Evolutionary conservation across 92 coral and sea anemone species (phyloP).

Genomic region (Anthopleura xanthogrammica): DNA sequence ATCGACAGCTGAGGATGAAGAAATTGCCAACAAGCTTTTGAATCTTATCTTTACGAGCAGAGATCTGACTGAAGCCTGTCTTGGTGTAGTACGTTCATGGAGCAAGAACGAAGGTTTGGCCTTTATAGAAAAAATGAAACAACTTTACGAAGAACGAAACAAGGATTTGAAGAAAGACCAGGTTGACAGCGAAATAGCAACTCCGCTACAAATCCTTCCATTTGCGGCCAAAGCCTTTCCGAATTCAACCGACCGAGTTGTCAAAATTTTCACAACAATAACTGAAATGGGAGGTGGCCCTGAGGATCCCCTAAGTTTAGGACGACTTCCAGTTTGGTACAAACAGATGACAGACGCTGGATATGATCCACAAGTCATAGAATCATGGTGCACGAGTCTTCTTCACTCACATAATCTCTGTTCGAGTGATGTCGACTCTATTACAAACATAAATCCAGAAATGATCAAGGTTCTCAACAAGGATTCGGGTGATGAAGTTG

Average conservation of each 20-base stretch:
- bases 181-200: constrained; percentile 1
- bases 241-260: constrained; percentile 23
- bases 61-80: constrained; percentile 7
- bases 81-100: constrained; percentile 16
- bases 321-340: constrained; percentile 51
- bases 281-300: constrained; percentile 13
- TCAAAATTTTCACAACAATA: not conserved
- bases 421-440: constrained; percentile 60
- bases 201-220: constrained; percentile 19
- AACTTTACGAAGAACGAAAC: not conserved
- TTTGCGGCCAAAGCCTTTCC: constrained; percentile 29
- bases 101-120: not conserved
- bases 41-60: constrained; percentile 9
- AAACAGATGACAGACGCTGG: constrained; percentile 42
- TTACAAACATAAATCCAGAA: constrained; percentile 37
- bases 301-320: constrained; percentile 42
- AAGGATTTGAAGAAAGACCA: not conserved
- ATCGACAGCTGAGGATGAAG: constrained; percentile 7
- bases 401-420: constrained; percentile 34
- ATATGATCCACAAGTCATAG: constrained; percentile 29
- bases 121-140: not conserved
- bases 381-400: constrained; percentile 64
- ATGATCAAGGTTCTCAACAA: constrained; percentile 27
- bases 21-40: constrained; percentile 2
- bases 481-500: constrained; percentile 33